phyloP scores from a whole-genome alignment of 2,113 vertebrate genomes.

The Lepus europaeus region DNA sequence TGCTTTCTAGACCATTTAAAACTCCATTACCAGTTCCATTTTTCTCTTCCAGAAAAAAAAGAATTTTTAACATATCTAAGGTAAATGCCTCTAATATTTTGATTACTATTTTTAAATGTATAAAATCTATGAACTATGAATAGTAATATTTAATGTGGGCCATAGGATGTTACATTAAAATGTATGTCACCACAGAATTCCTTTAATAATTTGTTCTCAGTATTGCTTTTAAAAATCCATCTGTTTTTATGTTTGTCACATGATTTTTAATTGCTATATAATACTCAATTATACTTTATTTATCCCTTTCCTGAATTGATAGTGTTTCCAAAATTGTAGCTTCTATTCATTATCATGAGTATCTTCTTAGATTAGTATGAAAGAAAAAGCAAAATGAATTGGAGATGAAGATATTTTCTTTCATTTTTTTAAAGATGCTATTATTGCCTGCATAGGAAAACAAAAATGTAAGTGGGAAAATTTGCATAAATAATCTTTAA shows the following conservation, averaged over 20 bases:
- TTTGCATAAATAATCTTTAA: background rate
- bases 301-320: background rate
- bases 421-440: background rate
- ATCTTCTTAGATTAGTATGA: background rate
- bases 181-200: background rate
- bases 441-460: background rate
- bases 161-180: slow-evolving; percentile 32
- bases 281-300: background rate
- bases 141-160: background rate
- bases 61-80: background rate
- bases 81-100: background rate
- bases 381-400: background rate
- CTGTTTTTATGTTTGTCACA: background rate
- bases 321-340: background rate
- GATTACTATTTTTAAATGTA: background rate
- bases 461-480: background rate
- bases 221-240: background rate
- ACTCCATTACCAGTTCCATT: background rate
- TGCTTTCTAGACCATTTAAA: background rate
- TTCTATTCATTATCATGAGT: background rate
- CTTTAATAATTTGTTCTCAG: background rate
- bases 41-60: background rate
- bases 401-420: background rate
- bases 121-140: background rate
- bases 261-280: background rate